Evolutionary conservation across 2,888 invertebrate genomes (phyloP), one percentile per base, ranked within the genome.

Genomic region (Synergus itoensis): DNA sequence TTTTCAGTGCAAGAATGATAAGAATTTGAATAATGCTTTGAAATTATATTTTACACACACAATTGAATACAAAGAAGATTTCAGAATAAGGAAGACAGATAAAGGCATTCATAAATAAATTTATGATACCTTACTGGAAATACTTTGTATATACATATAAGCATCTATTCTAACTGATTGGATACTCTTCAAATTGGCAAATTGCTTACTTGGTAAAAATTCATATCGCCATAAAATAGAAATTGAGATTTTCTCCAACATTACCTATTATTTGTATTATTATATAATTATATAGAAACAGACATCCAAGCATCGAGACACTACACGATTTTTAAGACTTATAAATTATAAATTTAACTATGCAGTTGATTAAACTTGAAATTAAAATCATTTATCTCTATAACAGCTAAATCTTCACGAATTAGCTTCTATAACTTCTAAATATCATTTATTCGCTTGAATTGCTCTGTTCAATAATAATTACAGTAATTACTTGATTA

Each of bases 401-500:
- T 69, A 21, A 48, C 9, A 69, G 21, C 28, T 28, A 69, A 45
- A 48, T 45, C 48, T 69, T 69, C 48, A 28, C 45, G 45, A 69
- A 16, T 69, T 69, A 16, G 16, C 45, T 45, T 48, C 7, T 9
- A 28, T 36, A 36, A 36, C 36, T 36, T 36, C 36, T 36, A 69
- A 48, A 69, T 48, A 69, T 12, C 28, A 48, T 45, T 69, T 48
- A 48, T 48, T 69, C 48, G 69, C 45, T 69, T 48, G 21, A 48
- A 16, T 69, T 69, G 28, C 69, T 28, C 28, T 69, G 21, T 28
- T 69, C 28, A 16, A 69, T 48, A 69, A 69, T 48, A 69, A 69
- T 48, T 48, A 69, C 7, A 48, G 48, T 48, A 16, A 36, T 36
- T 36, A 36, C 36, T 36, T 36, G 36, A 69, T 69, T 69, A 69